These are phyloP conservation scores for Drosophila ananassae DNA, from an alignment of 1,140 invertebrate species.

Conservation along the genomic window DNA sequence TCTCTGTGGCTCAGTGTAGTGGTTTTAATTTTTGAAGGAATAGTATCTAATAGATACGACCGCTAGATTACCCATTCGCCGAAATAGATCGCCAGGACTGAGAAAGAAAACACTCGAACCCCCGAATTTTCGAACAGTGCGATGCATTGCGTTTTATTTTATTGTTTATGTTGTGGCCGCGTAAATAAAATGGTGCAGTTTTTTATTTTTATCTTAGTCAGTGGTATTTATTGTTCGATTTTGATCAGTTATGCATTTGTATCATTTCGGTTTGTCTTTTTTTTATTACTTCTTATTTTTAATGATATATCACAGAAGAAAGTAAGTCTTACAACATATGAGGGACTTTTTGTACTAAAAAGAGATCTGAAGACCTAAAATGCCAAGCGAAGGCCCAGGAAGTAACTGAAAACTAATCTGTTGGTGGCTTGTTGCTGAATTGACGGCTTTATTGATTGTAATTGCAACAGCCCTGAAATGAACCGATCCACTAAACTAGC, in stretches of 20 bases:
- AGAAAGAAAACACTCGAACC: constrained; percentile 75
- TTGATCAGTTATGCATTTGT: constrained; percentile 26
- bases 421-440: constrained; percentile 53
- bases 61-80: constrained; percentile 17
- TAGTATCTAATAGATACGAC: not conserved
- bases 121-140: constrained; percentile 60
- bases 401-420: constrained; percentile 5
- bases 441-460: constrained; percentile 62
- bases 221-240: constrained; percentile 53
- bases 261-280: constrained; percentile 46
- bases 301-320: constrained; percentile 33
- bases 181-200: constrained; percentile 69
- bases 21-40: not conserved
- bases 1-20: not conserved
- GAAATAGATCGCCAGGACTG: constrained; percentile 24
- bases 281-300: constrained; percentile 51
- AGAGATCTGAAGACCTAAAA: not conserved
- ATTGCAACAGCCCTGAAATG: constrained; percentile 54
- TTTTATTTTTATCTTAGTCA: constrained; percentile 50
- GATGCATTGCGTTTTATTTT: constrained; percentile 57
- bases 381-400: constrained; percentile 2
- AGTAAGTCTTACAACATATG: constrained; percentile 38
- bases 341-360: constrained; percentile 3
- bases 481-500: constrained; percentile 22
- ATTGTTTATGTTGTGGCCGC: constrained; percentile 47